Percentiles rank a stretch among this genome's conserved stretches.
Conservation (phyloP, 2,888 invertebrate genomes). For the Cynaeus angustus region DNA sequence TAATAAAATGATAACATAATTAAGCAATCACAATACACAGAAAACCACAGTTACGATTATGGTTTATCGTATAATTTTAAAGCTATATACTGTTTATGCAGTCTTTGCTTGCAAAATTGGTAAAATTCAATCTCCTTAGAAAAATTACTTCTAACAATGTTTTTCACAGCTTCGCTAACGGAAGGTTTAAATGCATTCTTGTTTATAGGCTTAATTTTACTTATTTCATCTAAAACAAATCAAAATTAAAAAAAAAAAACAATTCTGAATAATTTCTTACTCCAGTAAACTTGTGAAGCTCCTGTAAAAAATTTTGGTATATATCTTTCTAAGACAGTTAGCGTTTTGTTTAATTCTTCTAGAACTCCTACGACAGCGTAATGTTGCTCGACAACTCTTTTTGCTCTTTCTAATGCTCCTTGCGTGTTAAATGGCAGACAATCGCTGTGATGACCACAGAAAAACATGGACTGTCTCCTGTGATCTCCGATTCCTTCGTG, state of each 20-base stretch:
- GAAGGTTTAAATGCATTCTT: constrained; percentile 91
- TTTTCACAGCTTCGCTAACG: constrained; percentile 88
- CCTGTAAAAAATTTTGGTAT: constrained; percentile 89
- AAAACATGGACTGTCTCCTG: constrained; percentile 89
- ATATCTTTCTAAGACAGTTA: constrained; percentile 89
- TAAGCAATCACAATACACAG: too few relatives aligned
- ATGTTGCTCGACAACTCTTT: constrained; percentile 88
- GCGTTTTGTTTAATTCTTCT: constrained; percentile 89
- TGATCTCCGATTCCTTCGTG: constrained; percentile 93
- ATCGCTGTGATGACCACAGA: constrained; percentile 91
- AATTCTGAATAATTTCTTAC: constrained; percentile 73
- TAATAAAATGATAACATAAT: too few relatives aligned
- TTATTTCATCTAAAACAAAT: constrained; percentile 80
- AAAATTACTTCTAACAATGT: constrained; percentile 89
- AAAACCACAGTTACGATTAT: constrained; percentile 27
- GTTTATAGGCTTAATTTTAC: constrained; percentile 86
- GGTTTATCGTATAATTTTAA: constrained; percentile 73
- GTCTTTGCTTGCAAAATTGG: constrained; percentile 89
- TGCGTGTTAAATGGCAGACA: constrained; percentile 88
- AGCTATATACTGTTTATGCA: constrained; percentile 86
- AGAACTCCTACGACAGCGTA: constrained; percentile 93
- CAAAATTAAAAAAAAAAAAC: constrained; percentile 55
- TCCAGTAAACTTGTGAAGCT: constrained; percentile 85
- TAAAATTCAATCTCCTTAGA: constrained; percentile 94
- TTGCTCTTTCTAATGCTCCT: constrained; percentile 88